These are phyloP conservation scores for Oreocharis arfaki DNA, from an alignment of 2,113 vertebrate species.

Conservation along the genomic window DNA sequence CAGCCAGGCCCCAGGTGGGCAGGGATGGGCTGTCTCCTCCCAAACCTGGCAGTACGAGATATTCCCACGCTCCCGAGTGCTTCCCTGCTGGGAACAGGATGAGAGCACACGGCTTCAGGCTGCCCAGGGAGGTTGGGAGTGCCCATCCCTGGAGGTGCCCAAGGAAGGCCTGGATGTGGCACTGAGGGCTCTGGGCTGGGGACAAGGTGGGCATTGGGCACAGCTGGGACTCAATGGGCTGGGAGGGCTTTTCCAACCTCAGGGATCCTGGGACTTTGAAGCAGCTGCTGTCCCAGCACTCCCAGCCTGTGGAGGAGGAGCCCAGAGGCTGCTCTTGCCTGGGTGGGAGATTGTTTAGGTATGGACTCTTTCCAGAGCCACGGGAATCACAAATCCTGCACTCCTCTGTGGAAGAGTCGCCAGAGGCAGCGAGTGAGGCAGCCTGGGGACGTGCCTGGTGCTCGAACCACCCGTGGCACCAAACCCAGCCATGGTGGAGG, in stretches of 20 bases:
- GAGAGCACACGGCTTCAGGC: fast-evolving
- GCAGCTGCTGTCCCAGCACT: not conserved
- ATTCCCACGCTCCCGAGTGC: fast-evolving
- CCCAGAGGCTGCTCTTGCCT: not conserved
- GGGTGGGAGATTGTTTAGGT: not conserved
- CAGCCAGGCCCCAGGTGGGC: not conserved
- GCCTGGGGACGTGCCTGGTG: not conserved
- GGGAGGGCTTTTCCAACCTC: not conserved
- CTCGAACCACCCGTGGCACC: not conserved
- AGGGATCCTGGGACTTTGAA: not conserved
- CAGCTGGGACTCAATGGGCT: fast-evolving
- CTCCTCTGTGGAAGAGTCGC: fast-evolving
- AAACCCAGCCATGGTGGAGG: fast-evolving
- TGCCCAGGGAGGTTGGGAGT: not conserved
- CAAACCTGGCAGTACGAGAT: fast-evolving
- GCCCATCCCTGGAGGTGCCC: not conserved
- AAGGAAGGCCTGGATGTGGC: not conserved
- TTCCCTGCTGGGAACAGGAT: not conserved
- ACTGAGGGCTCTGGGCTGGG: not conserved
- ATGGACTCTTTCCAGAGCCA: not conserved
- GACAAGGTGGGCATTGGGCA: fast-evolving
- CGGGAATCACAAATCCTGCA: not conserved
- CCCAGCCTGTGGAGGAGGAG: not conserved
- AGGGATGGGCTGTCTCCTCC: not conserved
- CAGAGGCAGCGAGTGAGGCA: fast-evolving